These are phyloP conservation scores for Globodera rostochiensis DNA, from an alignment of 1,140 invertebrate genomes.

Conservation along the genomic window DNA sequence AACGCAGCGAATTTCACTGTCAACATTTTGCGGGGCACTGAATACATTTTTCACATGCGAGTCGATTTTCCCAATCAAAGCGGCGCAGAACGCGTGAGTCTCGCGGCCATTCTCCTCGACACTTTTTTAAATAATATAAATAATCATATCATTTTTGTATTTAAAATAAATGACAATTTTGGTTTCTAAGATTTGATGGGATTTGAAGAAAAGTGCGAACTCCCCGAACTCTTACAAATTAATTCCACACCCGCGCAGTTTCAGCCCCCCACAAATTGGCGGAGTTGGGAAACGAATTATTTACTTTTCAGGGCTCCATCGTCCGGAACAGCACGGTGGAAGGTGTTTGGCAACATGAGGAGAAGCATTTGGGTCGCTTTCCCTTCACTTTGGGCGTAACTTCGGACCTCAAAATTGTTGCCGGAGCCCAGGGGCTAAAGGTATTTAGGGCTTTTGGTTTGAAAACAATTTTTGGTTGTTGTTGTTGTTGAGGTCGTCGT, in stretches of 20 bases:
- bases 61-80: slow-evolving; percentile 45
- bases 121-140: too few relatives aligned
- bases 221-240: too few relatives aligned
- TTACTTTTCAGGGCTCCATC: slow-evolving; percentile 42
- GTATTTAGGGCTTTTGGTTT: background rate
- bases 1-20: slow-evolving; percentile 40
- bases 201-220: too few relatives aligned
- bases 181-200: too few relatives aligned
- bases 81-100: slow-evolving; percentile 16
- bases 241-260: too few relatives aligned
- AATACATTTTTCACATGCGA: slow-evolving; percentile 51
- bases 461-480: background rate
- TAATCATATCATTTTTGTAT: too few relatives aligned
- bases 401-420: slow-evolving; percentile 33
- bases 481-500: slow-evolving; percentile 25
- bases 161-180: too few relatives aligned
- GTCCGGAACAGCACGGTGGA: slow-evolving; percentile 45
- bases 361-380: slow-evolving; percentile 43
- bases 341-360: slow-evolving; percentile 48
- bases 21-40: slow-evolving; percentile 37
- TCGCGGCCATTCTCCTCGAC: too few relatives aligned
- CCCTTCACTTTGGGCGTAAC: slow-evolving; percentile 46
- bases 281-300: too few relatives aligned
- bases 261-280: too few relatives aligned
- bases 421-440: slow-evolving; percentile 17